Evolutionary conservation across 2,113 vertebrate genomes (phyloP).

Genomic region (Aspidoscelis tigris): DNA sequence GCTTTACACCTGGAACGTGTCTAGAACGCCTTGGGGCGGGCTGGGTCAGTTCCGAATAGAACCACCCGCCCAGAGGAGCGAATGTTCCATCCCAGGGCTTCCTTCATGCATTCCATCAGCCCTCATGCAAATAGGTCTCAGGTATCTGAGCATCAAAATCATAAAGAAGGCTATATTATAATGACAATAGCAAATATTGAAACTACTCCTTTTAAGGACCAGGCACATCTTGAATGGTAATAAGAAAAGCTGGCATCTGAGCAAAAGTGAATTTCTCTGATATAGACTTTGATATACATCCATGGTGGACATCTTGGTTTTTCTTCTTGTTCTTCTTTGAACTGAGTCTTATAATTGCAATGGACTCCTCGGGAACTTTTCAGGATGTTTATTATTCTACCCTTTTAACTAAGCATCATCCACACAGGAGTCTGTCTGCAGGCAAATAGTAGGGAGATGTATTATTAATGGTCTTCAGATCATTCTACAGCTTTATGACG

Average conservation of each 20-base stretch:
- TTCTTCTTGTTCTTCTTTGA: background rate
- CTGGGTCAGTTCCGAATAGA: no score
- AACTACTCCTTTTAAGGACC: background rate
- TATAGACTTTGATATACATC: background rate
- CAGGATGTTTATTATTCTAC: background rate
- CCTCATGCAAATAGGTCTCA: no score
- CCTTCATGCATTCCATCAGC: no score
- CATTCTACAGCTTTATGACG: background rate
- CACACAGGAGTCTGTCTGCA: background rate
- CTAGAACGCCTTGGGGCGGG: no score
- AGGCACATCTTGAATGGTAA: background rate
- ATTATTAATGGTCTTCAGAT: constrained; percentile 15
- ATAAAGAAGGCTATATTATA: background rate
- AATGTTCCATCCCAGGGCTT: no score
- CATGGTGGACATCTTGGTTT: background rate
- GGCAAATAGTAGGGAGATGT: background rate
- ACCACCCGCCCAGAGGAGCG: no score
- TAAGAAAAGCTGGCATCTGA: background rate
- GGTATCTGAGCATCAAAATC: no score
- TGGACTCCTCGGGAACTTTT: background rate
- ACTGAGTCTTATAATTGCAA: background rate
- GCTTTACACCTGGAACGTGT: no score
- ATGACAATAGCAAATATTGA: background rate
- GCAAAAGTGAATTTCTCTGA: background rate
- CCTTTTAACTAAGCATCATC: background rate